phyloP scores from a whole-genome alignment of 2,797 vertebrate species.

The Parauchenoglanis punctatus region DNA sequence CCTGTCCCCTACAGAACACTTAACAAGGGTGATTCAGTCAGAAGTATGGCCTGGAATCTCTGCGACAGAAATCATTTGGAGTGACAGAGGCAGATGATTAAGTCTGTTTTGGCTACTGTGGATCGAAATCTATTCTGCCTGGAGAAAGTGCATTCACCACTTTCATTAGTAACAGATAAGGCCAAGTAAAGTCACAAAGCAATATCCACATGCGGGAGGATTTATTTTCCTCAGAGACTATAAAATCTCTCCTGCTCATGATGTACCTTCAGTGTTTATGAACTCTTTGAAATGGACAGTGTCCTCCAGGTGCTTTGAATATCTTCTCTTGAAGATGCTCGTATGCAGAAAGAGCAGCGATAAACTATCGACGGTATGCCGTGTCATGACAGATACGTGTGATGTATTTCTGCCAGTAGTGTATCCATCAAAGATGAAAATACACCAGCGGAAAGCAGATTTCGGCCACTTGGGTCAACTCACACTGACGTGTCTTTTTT shows the following conservation, averaged over 20 bases:
- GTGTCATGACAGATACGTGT: background rate
- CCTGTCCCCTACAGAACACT: background rate
- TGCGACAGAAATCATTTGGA: background rate
- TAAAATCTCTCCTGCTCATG: slow-evolving; percentile 4
- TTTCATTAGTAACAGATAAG: slow-evolving; percentile 12
- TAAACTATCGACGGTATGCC: background rate
- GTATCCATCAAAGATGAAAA: background rate
- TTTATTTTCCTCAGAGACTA: background rate
- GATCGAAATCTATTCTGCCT: slow-evolving; percentile 2
- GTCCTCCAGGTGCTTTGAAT: background rate
- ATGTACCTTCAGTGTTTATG: background rate
- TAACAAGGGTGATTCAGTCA: background rate
- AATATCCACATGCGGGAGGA: background rate
- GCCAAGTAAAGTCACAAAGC: background rate
- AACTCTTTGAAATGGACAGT: background rate
- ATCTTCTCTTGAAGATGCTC: background rate
- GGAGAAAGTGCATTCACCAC: background rate
- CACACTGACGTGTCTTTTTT: background rate
- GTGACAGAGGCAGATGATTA: background rate
- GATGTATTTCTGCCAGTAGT: background rate
- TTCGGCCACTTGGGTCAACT: background rate
- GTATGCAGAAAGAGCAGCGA: background rate
- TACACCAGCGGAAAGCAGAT: background rate
- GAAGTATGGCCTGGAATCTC: background rate
- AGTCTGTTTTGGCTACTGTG: background rate